Evolutionary conservation across 2,888 invertebrate genomes (phyloP).

Genomic region (Nemurella pictetii): DNA sequence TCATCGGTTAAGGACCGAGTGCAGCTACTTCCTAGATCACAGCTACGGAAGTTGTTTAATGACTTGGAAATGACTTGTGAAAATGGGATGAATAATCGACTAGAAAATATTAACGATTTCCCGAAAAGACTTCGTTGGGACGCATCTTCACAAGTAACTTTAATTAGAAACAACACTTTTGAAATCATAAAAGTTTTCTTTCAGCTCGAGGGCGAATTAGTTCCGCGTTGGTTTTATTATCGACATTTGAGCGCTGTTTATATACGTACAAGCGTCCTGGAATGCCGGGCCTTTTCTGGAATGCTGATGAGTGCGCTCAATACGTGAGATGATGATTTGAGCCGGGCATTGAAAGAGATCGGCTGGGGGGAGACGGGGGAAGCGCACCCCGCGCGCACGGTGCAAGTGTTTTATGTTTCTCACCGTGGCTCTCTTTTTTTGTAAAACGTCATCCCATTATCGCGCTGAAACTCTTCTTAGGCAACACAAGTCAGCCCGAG

Average conservation of each 20-base stretch:
- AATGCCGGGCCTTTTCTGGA: neutral
- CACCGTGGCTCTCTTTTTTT: neutral
- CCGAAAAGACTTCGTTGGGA: neutral
- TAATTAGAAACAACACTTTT: neutral
- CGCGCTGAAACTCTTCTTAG: neutral
- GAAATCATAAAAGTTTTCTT: neutral
- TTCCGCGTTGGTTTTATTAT: neutral
- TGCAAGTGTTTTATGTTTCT: slow-evolving; percentile 10
- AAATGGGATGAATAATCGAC: slow-evolving; percentile 3
- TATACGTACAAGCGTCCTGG: neutral
- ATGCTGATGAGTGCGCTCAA: neutral
- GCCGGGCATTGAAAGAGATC: neutral
- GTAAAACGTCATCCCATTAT: slow-evolving; percentile 24
- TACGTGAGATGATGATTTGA: neutral
- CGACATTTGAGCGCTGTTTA: neutral
- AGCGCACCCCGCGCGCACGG: neutral
- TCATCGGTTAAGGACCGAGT: neutral
- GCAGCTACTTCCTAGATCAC: neutral
- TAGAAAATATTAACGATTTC: neutral
- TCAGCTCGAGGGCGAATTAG: neutral
- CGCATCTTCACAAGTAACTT: neutral
- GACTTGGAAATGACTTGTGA: slow-evolving; percentile 27
- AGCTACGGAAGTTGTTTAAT: slow-evolving; percentile 2
- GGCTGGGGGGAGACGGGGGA: neutral
- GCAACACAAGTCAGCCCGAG: slow-evolving; percentile 9